Base-by-base conservation (phyloP, 2,113 vertebrate species). In the Campylomormyrus numenius region DNA sequence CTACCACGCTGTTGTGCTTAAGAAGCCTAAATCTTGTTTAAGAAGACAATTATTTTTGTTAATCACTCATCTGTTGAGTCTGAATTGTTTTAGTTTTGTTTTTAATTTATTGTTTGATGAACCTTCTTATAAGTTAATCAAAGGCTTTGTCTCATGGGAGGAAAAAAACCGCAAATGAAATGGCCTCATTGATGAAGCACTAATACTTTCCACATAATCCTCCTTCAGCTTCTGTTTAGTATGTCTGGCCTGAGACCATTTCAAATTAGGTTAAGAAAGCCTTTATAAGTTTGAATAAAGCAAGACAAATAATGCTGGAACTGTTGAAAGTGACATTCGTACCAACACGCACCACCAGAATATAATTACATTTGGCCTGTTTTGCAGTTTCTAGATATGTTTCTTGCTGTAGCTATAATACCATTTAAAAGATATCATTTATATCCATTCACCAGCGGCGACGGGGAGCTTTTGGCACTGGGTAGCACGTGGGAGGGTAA, bases 81-180 rank as follows among this genome's bases (percentile, higher is more conserved):
- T 39, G 31, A 42, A 80, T 80, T 80, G 74, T 80, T 70, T 70
- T 31, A 70, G 62, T 70, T 70, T 80, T 80, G 74, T 80, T 80
- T 80, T 80, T 80, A 80, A 80, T 80, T 80, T 80, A 80, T 39
- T 80, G 74, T 80, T 80, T 80, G 74, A 80, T 80, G 35, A 42
- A 80, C 74, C 74, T 80, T 80, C 74, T 80, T 80, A 80, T 80
- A 80, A 42, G 74, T 80, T 80, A 80, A 80, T 80, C 74, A 80
- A 42, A 42, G 74, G 39, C 74, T 80, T 80, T 80, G 35, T 80
- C 74, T 80, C 74, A 19, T 17, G 74, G 74, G 74, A 39, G n/a
- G n/a, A 19, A 80, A 42, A 80, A 39, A 80, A 2, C 35, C 42
- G 35, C 74, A 80, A 80, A 80, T 80, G 5, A 80, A 80, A 80